These are phyloP conservation scores for Smutsia temminckii DNA, from an alignment of 2,797 vertebrate species.

Conservation along the genomic window DNA sequence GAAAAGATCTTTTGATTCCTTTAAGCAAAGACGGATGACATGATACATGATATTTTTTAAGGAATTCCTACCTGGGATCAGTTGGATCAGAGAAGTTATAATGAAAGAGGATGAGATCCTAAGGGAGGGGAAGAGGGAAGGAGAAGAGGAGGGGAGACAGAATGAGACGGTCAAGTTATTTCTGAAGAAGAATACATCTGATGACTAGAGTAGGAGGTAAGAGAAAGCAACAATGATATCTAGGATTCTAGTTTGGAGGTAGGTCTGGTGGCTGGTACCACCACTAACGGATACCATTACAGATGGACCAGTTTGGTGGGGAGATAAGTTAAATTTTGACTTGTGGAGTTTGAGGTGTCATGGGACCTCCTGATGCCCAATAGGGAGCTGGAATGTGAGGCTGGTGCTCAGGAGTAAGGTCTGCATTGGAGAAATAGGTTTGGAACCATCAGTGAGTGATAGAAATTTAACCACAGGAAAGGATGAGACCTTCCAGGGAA, in stretches of 20 bases:
- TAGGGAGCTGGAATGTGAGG: background rate
- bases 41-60: background rate
- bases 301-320: background rate
- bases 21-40: background rate
- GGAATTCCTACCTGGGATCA: background rate
- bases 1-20: background rate
- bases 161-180: background rate
- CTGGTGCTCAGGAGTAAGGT: background rate
- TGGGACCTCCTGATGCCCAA: background rate
- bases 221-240: background rate
- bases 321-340: background rate
- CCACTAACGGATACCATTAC: background rate
- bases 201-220: background rate
- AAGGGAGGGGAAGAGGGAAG: background rate
- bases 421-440: background rate
- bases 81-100: background rate
- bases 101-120: background rate
- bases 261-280: background rate
- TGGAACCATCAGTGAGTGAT: background rate
- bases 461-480: background rate
- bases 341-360: background rate
- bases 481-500: background rate
- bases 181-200: background rate
- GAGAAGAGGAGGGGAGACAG: background rate
- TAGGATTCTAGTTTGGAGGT: background rate